A percentile compares a stretch with the other conserved stretches of the same genome.
phyloP scores from a whole-genome alignment of 2,888 invertebrate genomes.

The Drosophila meridiana region DNA sequence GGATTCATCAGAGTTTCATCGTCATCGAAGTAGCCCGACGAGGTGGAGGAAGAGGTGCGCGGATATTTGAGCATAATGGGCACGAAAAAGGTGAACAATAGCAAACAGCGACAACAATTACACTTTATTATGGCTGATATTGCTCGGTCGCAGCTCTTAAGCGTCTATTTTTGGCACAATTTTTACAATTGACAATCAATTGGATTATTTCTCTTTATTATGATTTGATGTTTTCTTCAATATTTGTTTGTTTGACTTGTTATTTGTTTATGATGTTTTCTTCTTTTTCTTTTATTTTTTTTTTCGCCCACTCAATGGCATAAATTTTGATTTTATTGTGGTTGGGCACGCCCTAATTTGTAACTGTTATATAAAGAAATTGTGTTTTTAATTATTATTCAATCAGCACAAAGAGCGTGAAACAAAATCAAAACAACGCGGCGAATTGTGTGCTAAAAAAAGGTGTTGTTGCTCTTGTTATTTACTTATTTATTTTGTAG shows the following conservation, averaged over 20 bases:
- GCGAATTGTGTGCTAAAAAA: conserved; percentile 18
- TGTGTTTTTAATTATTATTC: conserved; percentile 70
- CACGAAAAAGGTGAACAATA: conserved; percentile 19
- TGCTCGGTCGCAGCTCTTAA: conserved; percentile 9
- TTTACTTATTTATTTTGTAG: conserved; percentile 2
- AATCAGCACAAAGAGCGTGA: conserved; percentile 50
- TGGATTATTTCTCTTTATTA: conserved; percentile 5
- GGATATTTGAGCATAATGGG: conserved; percentile 78
- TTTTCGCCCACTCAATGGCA: conserved; percentile 40
- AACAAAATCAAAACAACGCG: conserved; percentile 32
- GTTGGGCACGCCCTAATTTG: conserved; percentile 38
- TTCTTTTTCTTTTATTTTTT: conserved; percentile 2
- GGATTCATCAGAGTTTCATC: conserved; percentile 79
- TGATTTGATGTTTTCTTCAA: not conserved
- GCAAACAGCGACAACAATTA: conserved; percentile 12
- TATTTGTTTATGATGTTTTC: conserved; percentile 14
- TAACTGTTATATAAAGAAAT: conserved; percentile 56
- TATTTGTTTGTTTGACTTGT: not conserved
- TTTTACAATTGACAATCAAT: conserved; percentile 15
- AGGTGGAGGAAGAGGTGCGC: conserved; percentile 81
- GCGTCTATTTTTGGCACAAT: conserved; percentile 56
- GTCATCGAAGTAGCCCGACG: conserved; percentile 82
- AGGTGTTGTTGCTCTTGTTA: not conserved
- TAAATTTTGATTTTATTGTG: conserved; percentile 22
- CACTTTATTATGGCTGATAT: not conserved